A percentile compares a stretch with the other conserved stretches of the same genome.
Conservation (phyloP, 2,888 invertebrate species). For the Rhagonycha lutea region DNA sequence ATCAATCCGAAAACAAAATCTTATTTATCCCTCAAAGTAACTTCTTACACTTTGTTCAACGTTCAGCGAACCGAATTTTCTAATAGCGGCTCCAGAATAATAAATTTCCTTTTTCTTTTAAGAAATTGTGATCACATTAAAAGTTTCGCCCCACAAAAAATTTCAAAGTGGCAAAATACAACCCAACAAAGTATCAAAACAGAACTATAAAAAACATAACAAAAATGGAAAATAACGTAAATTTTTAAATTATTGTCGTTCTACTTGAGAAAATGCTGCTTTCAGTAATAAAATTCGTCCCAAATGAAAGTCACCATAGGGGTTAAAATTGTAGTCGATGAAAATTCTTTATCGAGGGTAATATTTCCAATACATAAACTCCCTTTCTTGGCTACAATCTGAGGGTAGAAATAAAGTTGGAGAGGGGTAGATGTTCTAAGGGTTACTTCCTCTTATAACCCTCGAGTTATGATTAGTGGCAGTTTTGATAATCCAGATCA, state of each 20-base stretch:
- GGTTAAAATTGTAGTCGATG: slow-evolving; percentile 9
- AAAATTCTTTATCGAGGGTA: slow-evolving; percentile 44
- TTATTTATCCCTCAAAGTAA: too few species aligned
- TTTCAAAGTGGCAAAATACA: slow-evolving; percentile 1
- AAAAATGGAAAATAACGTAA: slow-evolving; percentile 38
- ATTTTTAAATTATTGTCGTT: slow-evolving; percentile 40
- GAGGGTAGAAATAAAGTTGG: slow-evolving; percentile 30
- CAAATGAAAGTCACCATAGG: not conserved
- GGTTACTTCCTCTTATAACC: slow-evolving; percentile 23
- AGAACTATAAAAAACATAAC: slow-evolving; percentile 20
- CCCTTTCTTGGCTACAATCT: slow-evolving; percentile 47
- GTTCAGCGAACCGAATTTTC: too few species aligned
- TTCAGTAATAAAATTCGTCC: slow-evolving; percentile 3
- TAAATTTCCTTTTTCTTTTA: not conserved
- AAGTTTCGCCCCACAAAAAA: not conserved
- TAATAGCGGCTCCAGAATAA: not conserved
- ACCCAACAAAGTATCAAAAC: slow-evolving; percentile 15
- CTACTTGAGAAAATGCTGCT: slow-evolving; percentile 39
- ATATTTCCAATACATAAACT: slow-evolving; percentile 55
- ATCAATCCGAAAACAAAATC: too few species aligned
- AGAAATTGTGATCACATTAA: not conserved
- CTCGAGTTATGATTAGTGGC: slow-evolving; percentile 28
- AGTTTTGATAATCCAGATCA: slow-evolving; percentile 11
- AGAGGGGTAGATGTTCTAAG: slow-evolving; percentile 24
- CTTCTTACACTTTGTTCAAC: too few species aligned